Conservation (phyloP, 2,797 vertebrate genomes). For the Erithacus rubecula region DNA sequence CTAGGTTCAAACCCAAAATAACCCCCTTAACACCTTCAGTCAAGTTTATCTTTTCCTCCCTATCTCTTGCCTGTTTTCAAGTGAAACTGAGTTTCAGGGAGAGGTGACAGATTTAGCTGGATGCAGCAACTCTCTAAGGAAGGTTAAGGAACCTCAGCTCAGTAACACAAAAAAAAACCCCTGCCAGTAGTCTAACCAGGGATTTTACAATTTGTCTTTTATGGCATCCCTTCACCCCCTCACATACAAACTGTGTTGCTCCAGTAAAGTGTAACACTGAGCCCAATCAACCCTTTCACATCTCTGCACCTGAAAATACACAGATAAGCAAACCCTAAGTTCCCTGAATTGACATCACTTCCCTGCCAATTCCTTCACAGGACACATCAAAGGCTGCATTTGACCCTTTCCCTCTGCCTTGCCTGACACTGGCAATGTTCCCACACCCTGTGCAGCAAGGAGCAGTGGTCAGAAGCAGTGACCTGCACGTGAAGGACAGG, state of each 20-base stretch:
- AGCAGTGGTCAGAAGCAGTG: conserved; percentile 48
- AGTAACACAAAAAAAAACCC: background rate
- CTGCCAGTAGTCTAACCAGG: background rate
- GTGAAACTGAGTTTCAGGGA: background rate
- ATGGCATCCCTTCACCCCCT: background rate
- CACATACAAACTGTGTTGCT: background rate
- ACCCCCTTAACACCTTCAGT: background rate
- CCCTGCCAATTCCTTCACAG: conserved; percentile 39
- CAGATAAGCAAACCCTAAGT: conserved; percentile 13
- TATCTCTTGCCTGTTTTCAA: background rate
- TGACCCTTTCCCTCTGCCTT: conserved; percentile 29
- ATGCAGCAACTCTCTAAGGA: background rate
- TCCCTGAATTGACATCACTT: conserved; percentile 13
- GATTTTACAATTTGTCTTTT: background rate
- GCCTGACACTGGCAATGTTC: conserved; percentile 11
- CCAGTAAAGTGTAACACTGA: background rate
- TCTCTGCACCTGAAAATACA: conserved; percentile 23
- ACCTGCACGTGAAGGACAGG: conserved; percentile 65
- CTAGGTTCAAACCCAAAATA: conserved; percentile 14
- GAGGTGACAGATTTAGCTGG: background rate
- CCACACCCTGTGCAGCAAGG: conserved; percentile 37
- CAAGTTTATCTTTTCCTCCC: background rate
- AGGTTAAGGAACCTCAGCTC: background rate
- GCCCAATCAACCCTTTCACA: background rate
- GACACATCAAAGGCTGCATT: conserved; percentile 38